Evolutionary conservation across 2,888 invertebrate species (phyloP).

Genomic region (Oligia fasciuncula): DNA sequence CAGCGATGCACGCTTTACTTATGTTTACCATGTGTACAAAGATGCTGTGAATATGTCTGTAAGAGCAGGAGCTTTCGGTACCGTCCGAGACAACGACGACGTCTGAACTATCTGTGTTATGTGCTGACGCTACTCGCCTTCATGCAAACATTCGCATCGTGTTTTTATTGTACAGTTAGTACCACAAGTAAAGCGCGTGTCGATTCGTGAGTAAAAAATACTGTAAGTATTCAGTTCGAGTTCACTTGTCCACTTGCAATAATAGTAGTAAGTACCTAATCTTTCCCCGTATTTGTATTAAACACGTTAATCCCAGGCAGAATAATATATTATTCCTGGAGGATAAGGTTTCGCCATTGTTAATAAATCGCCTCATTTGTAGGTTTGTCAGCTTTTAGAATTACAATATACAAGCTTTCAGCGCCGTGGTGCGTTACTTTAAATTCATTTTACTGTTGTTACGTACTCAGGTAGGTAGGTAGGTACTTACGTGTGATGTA

Average conservation of each 20-base stretch:
- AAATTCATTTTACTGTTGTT: slow-evolving; percentile 8
- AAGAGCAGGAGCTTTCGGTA: not conserved
- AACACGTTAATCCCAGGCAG: not conserved
- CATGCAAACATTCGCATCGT: not conserved
- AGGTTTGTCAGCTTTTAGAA: slow-evolving; percentile 10
- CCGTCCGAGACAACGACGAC: not conserved
- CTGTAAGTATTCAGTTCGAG: not conserved
- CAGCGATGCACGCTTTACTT: not conserved
- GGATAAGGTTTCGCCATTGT: not conserved
- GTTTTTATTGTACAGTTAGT: not conserved
- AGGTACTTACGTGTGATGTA: not conserved
- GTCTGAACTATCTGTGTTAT: not conserved
- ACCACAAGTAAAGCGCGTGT: not conserved
- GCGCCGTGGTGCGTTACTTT: not conserved
- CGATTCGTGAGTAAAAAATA: not conserved
- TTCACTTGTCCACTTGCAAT: too few relatives aligned
- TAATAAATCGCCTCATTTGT: slow-evolving; percentile 5
- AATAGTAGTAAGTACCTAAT: not conserved
- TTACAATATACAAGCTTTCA: slow-evolving; percentile 18
- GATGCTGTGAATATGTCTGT: not conserved
- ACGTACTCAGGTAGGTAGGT: not conserved
- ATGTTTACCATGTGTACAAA: not conserved
- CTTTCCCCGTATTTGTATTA: not conserved
- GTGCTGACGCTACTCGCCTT: too few relatives aligned
- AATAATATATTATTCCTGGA: not conserved